phyloP scores from a whole-genome alignment of 1,140 invertebrate species.

The Carposina sasakii region DNA sequence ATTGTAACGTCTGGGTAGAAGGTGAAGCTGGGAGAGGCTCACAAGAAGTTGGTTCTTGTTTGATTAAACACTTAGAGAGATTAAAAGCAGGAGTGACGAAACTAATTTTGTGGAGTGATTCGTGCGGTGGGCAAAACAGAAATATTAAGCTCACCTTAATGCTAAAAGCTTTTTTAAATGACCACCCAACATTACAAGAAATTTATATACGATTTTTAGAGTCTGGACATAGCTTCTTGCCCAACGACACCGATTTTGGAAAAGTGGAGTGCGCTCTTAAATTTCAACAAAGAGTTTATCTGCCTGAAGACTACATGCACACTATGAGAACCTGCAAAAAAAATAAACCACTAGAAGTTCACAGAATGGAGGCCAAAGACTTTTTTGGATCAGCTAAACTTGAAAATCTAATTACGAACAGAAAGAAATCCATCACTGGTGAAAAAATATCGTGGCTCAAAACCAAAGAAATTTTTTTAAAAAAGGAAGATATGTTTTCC shows the following conservation, averaged over 20 bases:
- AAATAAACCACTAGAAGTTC: constrained; percentile 24
- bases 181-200: constrained; percentile 24
- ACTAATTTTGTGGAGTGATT: constrained; percentile 50
- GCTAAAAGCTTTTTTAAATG: constrained; percentile 30
- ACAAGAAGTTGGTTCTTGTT: constrained; percentile 43
- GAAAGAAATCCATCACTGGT: not conserved
- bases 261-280: constrained; percentile 38
- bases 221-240: constrained; percentile 45
- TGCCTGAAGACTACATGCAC: constrained; percentile 34
- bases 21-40: constrained; percentile 34
- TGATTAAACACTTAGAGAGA: constrained; percentile 37
- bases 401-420: constrained; percentile 11
- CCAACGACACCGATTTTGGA: constrained; percentile 47
- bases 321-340: constrained; percentile 31
- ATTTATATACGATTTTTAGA: constrained; percentile 39
- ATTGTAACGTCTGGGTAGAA: constrained; percentile 45
- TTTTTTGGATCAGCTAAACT: constrained; percentile 7
- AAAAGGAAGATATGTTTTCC: not conserved
- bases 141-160: constrained; percentile 49
- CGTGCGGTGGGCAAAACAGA: constrained; percentile 48
- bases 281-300: constrained; percentile 30
- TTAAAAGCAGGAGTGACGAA: constrained; percentile 22
- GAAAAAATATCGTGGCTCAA: constrained; percentile 1
- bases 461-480: constrained; percentile 7
- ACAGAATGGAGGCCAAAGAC: constrained; percentile 10